A percentile compares a stretch with the other conserved stretches of the same genome.
Evolutionary conservation across 2,113 vertebrate species (phyloP).

Genomic region (Aix galericulata): DNA sequence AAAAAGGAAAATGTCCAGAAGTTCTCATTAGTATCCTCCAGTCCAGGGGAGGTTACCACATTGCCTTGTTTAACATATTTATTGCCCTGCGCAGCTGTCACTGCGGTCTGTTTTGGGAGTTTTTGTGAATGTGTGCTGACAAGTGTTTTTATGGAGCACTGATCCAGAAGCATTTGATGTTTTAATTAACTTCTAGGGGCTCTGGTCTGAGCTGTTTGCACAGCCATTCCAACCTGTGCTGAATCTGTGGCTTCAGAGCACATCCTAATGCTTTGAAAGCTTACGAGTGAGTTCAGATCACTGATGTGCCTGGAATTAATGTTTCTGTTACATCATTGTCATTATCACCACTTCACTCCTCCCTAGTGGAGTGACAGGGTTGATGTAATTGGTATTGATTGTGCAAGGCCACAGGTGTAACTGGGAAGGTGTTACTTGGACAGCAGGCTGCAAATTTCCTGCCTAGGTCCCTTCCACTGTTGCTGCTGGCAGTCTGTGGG

Average conservation of each 20-base stretch:
- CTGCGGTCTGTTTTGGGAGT: neutral
- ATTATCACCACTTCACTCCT: neutral
- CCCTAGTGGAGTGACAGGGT: neutral
- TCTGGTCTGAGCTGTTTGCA: neutral
- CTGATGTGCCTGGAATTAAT: neutral
- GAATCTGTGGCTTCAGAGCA: constrained; percentile 15
- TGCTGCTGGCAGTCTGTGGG: neutral
- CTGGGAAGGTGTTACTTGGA: neutral
- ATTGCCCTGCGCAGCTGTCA: neutral
- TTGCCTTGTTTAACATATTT: neutral
- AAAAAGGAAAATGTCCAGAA: neutral
- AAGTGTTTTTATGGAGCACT: neutral
- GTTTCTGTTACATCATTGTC: neutral
- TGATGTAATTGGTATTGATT: constrained; percentile 14
- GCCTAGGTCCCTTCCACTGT: neutral
- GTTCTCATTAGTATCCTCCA: fast-evolving
- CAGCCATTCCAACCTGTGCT: neutral
- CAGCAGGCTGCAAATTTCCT: neutral
- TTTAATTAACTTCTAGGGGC: constrained; percentile 9
- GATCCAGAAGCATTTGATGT: neutral
- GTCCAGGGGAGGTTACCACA: neutral
- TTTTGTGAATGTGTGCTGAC: neutral
- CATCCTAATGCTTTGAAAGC: neutral
- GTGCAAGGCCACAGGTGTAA: neutral
- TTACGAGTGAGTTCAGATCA: neutral